Conservation (phyloP, 2,888 invertebrate species). For the Oxystoma pomonae region DNA sequence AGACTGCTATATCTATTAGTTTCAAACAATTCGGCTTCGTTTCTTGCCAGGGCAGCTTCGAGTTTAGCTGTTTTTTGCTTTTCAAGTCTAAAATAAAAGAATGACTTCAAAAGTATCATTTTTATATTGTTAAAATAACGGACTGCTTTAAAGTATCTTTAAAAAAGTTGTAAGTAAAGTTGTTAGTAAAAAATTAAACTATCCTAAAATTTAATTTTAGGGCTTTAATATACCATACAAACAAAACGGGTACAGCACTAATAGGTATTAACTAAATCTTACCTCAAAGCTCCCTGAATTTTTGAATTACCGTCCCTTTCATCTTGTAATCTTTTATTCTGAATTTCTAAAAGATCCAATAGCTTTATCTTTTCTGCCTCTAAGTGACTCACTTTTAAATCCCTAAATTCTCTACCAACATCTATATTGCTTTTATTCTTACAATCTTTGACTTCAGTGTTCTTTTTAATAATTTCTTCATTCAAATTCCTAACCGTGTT, state of each 20-base stretch:
- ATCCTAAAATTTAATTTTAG: too few species aligned
- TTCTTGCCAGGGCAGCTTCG: slow-evolving; percentile 53
- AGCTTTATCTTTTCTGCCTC: slow-evolving; percentile 61
- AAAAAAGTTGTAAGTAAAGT: too few species aligned
- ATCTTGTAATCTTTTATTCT: slow-evolving; percentile 55
- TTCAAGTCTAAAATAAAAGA: slow-evolving; percentile 39
- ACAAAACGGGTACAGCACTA: too few species aligned
- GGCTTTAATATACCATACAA: too few species aligned
- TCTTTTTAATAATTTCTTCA: slow-evolving; percentile 49
- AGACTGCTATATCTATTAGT: neutral
- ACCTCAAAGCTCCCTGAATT: slow-evolving; percentile 40
- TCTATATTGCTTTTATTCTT: slow-evolving; percentile 40
- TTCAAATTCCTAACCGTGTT: slow-evolving; percentile 46
- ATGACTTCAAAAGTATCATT: too few species aligned
- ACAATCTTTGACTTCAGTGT: slow-evolving; percentile 46
- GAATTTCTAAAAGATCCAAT: slow-evolving; percentile 54
- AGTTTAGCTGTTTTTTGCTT: slow-evolving; percentile 57
- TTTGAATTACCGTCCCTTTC: slow-evolving; percentile 48
- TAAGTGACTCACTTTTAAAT: slow-evolving; percentile 32
- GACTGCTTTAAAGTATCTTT: too few species aligned
- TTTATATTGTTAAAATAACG: too few species aligned
- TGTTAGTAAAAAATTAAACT: too few species aligned
- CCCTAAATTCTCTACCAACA: neutral
- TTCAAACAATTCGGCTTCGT: slow-evolving; percentile 50
- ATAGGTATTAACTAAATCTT: too few species aligned